Evolutionary conservation across 2,797 vertebrate genomes (phyloP), one percentile per base, ranked within the genome.

Genomic region (Tolypeutes matacus): DNA sequence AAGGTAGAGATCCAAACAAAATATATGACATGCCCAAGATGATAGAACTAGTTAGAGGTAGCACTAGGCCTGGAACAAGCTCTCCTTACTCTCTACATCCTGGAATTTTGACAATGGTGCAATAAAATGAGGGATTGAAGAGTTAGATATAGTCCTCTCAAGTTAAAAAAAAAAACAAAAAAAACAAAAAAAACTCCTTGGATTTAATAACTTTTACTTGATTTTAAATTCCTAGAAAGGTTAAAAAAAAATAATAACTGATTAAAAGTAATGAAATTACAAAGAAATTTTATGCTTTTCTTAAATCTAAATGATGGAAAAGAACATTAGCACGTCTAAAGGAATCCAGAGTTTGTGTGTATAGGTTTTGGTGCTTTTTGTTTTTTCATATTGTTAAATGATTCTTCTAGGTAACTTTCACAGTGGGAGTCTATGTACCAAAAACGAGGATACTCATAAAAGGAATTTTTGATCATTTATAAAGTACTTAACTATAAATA

Each of bases 91-190:
- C 18, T 60, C 9, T 53, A 65, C 13, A 94, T 15, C 21, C 56
- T 65, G 86, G 51, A 91, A 72, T 94, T 83, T 67, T 87, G 36
- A 89, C 72, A 89, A 85, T 3, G 3, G 4, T 82, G 7, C 82
- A 23, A 82, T 80, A 86, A 83, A 81, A 80, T 60, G 53, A 53
- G 9, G 34, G 3, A 97, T 95, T 98, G 84, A 98, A 98, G 98
- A 98, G 96, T 97, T 96, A 97, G 97, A 97, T 96, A 96, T 91
- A 98, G 96, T 96, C 97, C 95, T 39, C 96, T 97, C 97, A 96
- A 97, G 97, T 97, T 98, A 97, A 98, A 97, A 98, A 98, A 98
- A 97, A 91, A 3, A 39, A 39, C 3, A 39, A 3, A 39, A 39
- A 98, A 98, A 97, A 91, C 39, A 39, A 39, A 39, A 39, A 3